phyloP scores from a whole-genome alignment of 2,888 invertebrate genomes.

The Lacanobia oleracea region DNA sequence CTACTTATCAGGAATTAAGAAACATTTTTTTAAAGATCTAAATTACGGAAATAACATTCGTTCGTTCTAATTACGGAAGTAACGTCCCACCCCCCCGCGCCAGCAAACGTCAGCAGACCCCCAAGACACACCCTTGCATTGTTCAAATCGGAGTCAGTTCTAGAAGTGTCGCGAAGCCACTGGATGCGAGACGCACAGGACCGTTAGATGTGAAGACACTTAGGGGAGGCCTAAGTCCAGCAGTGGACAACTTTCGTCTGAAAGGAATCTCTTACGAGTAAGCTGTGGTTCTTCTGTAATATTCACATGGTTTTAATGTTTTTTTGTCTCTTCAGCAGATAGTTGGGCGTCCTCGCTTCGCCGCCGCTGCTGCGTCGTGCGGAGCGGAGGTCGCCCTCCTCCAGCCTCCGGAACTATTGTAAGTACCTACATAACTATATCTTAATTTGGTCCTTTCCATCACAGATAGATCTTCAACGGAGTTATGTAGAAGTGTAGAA shows the following conservation, averaged over 20 bases:
- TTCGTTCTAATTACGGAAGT: too few relatives aligned
- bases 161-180: not conserved
- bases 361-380: slow-evolving; percentile 21
- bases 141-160: not conserved
- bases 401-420: not conserved
- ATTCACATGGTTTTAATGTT: not conserved
- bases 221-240: too few relatives aligned
- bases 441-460: not conserved
- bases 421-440: not conserved
- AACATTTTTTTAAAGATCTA: not conserved
- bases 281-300: too few relatives aligned
- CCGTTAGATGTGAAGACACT: too few relatives aligned
- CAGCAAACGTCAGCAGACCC: too few relatives aligned
- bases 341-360: slow-evolving; percentile 5
- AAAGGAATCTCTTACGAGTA: too few relatives aligned
- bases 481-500: not conserved
- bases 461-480: not conserved
- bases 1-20: not conserved
- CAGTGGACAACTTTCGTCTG: too few relatives aligned
- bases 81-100: too few relatives aligned
- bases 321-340: not conserved
- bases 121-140: too few relatives aligned
- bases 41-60: too few relatives aligned
- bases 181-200: too few relatives aligned
- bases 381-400: slow-evolving; percentile 9